Conservation (phyloP, 2,888 invertebrate genomes). For the Caenorhabditis sp. region DNA sequence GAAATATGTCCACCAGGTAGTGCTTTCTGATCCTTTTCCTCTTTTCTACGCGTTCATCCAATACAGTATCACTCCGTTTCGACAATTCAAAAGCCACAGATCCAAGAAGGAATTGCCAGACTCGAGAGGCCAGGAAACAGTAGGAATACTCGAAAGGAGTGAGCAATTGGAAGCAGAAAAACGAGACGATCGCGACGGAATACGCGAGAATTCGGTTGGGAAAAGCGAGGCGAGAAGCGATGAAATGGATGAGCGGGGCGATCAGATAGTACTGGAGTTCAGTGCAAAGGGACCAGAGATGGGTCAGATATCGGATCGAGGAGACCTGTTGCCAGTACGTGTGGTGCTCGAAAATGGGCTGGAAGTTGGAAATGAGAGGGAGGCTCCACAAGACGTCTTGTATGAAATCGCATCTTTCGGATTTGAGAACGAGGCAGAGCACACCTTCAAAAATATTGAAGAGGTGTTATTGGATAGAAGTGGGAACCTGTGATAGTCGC, state of each 20-base stretch:
- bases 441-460: background rate
- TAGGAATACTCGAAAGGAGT: slow-evolving; percentile 42
- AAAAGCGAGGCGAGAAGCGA: slow-evolving; percentile 7
- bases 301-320: slow-evolving; percentile 42
- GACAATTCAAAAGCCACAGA: slow-evolving; percentile 41
- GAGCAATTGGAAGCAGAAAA: slow-evolving; percentile 33
- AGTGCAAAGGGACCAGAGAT: slow-evolving; percentile 53
- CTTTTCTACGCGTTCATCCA: background rate
- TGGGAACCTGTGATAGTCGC: slow-evolving; percentile 16
- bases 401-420: slow-evolving; percentile 28
- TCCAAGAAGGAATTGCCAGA: slow-evolving; percentile 58
- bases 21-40: background rate
- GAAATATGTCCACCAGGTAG: background rate
- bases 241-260: slow-evolving; percentile 45
- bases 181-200: slow-evolving; percentile 8
- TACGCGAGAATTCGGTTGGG: slow-evolving; percentile 20
- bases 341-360: slow-evolving; percentile 45
- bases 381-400: slow-evolving; percentile 39
- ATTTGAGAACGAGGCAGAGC: slow-evolving; percentile 17
- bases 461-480: too few relatives aligned
- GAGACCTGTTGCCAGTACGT: slow-evolving; percentile 50
- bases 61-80: background rate
- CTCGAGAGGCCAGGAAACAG: slow-evolving; percentile 30
- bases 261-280: slow-evolving; percentile 60
- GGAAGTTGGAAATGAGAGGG: slow-evolving; percentile 25